Conservation (phyloP, 1,140 invertebrate species). For the Amphibalanus amphitrite region DNA sequence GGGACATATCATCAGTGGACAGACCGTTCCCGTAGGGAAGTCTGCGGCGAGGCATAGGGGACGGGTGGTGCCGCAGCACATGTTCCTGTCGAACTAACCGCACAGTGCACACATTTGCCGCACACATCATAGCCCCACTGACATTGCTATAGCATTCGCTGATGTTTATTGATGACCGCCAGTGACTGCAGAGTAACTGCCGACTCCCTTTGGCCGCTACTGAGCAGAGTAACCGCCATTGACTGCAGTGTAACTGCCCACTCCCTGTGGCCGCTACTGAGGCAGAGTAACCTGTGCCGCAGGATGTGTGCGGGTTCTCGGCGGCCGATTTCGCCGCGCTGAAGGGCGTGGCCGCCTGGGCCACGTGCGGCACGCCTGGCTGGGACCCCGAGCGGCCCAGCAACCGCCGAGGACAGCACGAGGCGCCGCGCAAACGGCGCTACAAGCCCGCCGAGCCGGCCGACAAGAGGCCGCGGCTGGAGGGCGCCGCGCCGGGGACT, state of each 20-base stretch:
- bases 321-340: background rate
- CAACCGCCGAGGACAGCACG: background rate
- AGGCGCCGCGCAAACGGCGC: background rate
- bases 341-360: background rate
- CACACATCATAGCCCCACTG: too few species aligned
- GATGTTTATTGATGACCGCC: too few species aligned
- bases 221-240: background rate
- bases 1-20: background rate
- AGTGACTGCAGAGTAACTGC: too few species aligned
- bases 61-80: background rate
- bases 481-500: background rate
- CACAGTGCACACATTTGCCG: background rate
- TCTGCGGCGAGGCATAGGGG: too few species aligned
- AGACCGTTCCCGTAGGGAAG: background rate
- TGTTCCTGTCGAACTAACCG: background rate
- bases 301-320: conserved; percentile 3
- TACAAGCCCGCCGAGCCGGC: background rate
- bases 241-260: too few species aligned
- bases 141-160: too few species aligned
- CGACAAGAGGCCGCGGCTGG: background rate
- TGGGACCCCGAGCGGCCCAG: background rate
- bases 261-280: background rate
- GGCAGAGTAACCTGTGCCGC: background rate
- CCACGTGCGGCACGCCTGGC: background rate
- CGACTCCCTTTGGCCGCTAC: too few species aligned